Conservation (phyloP, 2,797 vertebrate genomes). For the Odontamblyopus lacepedii region DNA sequence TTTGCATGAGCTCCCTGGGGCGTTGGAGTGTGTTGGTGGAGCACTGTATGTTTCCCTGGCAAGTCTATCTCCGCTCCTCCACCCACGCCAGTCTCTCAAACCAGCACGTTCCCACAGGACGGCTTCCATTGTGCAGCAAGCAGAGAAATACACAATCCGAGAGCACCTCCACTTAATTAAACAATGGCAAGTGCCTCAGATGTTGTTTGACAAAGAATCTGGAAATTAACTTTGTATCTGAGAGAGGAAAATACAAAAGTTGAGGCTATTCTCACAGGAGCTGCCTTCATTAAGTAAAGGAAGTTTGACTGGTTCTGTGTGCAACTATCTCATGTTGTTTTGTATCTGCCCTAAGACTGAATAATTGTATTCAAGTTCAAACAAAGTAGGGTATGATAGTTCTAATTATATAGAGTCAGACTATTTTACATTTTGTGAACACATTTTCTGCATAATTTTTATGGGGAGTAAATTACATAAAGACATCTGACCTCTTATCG, state of each 20-base stretch:
- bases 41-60: conserved; percentile 63
- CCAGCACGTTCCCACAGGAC: conserved; percentile 61
- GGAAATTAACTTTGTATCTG: conserved; percentile 45
- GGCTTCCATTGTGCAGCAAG: conserved; percentile 62
- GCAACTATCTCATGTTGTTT: not conserved
- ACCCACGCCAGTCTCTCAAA: conserved; percentile 64
- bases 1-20: conserved; percentile 52
- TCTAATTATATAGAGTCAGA: not conserved
- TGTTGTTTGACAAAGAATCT: conserved; percentile 43
- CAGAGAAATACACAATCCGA: conserved; percentile 42
- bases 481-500: not conserved
- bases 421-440: not conserved
- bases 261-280: conserved; percentile 34
- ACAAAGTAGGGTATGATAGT: not conserved
- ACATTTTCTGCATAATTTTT: not conserved
- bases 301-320: not conserved
- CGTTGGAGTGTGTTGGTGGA: conserved; percentile 59
- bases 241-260: conserved; percentile 20
- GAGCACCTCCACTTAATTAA: conserved; percentile 71
- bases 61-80: conserved; percentile 59
- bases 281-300: conserved; percentile 29
- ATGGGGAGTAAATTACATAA: not conserved
- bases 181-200: conserved; percentile 54
- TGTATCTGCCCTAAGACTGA: not conserved
- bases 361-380: not conserved